Percentiles rank a stretch among this genome's conserved stretches.
Conservation (phyloP, 53 echinoderm and acorn worm genomes). For the Antedon mediterranea region DNA sequence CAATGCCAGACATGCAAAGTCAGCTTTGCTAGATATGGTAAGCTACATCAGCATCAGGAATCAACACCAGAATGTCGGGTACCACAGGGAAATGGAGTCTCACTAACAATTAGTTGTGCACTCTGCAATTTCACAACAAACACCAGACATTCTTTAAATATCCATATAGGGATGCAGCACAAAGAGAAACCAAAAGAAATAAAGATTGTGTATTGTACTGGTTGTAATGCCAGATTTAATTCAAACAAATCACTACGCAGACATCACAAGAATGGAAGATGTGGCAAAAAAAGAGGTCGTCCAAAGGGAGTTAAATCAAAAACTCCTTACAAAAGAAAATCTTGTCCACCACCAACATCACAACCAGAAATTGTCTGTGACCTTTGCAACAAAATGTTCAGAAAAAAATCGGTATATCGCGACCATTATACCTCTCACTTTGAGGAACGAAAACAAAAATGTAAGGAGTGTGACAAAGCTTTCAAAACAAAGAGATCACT, state of each 20-base stretch:
- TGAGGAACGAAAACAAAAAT: constrained; percentile 11
- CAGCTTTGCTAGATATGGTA: neutral
- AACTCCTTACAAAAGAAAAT: neutral
- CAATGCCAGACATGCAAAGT: neutral
- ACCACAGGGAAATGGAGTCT: neutral
- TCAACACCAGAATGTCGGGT: neutral
- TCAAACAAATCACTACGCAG: neutral
- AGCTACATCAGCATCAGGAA: neutral
- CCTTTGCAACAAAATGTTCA: constrained; percentile 6
- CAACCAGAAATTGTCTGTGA: neutral
- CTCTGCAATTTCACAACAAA: neutral
- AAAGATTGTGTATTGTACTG: neutral
- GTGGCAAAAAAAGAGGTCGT: neutral
- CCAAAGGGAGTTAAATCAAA: neutral
- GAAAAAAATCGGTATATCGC: constrained; percentile 1
- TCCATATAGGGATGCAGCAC: neutral
- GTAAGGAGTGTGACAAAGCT: constrained; percentile 10
- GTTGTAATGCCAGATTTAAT: neutral
- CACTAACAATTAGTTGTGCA: neutral
- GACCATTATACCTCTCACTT: constrained; percentile 26
- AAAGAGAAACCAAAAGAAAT: neutral
- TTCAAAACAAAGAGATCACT: constrained; percentile 25
- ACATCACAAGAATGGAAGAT: neutral
- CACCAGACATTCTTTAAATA: neutral
- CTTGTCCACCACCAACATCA: neutral